Evolutionary conservation across 2,113 vertebrate species (phyloP), one percentile per base, ranked within the genome.

Genomic region (Mirounga angustirostris): DNA sequence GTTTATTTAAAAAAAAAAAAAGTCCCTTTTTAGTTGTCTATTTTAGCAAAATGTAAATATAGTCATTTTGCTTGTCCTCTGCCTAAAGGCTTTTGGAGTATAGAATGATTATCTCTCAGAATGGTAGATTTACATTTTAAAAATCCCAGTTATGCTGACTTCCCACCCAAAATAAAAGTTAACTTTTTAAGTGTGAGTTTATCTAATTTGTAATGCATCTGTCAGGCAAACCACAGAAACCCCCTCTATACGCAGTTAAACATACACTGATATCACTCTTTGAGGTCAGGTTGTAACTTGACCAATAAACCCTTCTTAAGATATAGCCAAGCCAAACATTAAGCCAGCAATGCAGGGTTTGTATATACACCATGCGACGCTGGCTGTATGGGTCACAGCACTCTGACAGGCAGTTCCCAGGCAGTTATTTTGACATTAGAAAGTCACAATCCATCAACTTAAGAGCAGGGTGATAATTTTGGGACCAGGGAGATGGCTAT

Each of bases 401-500:
- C 63, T 58, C 61, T 22, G 85, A 97, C 95, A 2, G 7, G 36
- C 88, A 80, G 82, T 58, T 95, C 87, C 93, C 96, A 89, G 96
- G 88, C 96, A 95, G 95, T 93, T 97, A 95, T 96, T 97, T 76
- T 96, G 95, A 98, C 76, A 97, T 93, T 90, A 96, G 80, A 80
- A 97, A 97, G 95, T 98, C 89, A 91, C 96, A 85, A 95, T 98
- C 94, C 82, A 98, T 97, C 97, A 98, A 67, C 76, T 97, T 98
- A 96, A 96, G 69, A 93, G 95, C 94, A 97, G 89, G 95, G 92
- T 50, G 95, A 97, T 98, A 95, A 95, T 98, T 94, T 93, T 16
- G 97, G 91, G 76, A 95, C 85, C 21, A 28, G 88, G 56, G 85
- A 91, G 61, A 89, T 65, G 78, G 95, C 84, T 89, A 86, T 95